Conservation (phyloP, 2,888 invertebrate species). For the Bursaphelenchus okinawaensis region DNA sequence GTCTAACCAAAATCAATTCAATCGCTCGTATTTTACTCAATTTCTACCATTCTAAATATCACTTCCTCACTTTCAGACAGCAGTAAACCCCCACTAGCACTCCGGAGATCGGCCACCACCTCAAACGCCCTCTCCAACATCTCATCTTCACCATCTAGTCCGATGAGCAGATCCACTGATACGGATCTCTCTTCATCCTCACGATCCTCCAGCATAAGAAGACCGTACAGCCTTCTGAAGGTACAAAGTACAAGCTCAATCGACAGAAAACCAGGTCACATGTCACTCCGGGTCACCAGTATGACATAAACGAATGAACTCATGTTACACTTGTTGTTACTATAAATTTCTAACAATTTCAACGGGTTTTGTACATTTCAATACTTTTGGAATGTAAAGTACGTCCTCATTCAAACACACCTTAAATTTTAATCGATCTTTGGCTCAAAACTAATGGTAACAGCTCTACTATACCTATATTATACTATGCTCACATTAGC, state of each 20-base stretch:
- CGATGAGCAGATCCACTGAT: slow-evolving; percentile 15
- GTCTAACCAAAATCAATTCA: too few species aligned
- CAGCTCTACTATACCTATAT: too few species aligned
- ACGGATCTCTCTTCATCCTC: slow-evolving; percentile 19
- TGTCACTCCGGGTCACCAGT: slow-evolving; percentile 39
- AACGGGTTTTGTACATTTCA: too few species aligned
- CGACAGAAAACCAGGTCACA: slow-evolving; percentile 45
- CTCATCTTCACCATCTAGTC: neutral
- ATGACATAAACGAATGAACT: slow-evolving; percentile 26
- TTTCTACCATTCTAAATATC: too few species aligned
- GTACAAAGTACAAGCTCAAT: slow-evolving; percentile 45
- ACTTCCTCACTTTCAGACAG: neutral
- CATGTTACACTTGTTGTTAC: neutral
- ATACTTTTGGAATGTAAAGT: too few species aligned
- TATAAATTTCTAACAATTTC: neutral
- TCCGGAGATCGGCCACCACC: slow-evolving; percentile 23
- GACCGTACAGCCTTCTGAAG: slow-evolving; percentile 48
- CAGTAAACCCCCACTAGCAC: slow-evolving; percentile 8
- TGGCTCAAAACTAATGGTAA: too few species aligned
- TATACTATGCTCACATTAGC: too few species aligned
- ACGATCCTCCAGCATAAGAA: slow-evolving; percentile 35
- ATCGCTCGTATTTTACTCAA: too few species aligned
- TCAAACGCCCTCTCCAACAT: slow-evolving; percentile 2
- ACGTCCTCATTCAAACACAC: too few species aligned
- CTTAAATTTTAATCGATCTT: too few species aligned